These are phyloP conservation scores for Eristalinus aeneus DNA, from an alignment of 2,888 invertebrate species.

Conservation along the genomic window DNA sequence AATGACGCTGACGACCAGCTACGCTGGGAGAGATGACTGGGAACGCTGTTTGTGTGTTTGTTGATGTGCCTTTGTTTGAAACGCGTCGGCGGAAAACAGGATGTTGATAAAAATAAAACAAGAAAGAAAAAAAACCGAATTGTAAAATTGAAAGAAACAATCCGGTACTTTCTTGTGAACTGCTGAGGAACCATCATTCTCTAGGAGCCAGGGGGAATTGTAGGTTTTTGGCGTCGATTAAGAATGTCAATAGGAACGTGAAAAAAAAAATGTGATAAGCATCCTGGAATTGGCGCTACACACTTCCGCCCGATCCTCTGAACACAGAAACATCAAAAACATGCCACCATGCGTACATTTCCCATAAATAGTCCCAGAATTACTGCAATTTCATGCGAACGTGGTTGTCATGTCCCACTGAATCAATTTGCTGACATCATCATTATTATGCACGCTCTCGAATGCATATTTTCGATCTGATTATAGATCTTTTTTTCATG, in stretches of 20 bases:
- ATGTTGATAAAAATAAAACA: slow-evolving; percentile 61
- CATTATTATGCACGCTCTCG: slow-evolving; percentile 15
- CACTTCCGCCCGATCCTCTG: not conserved
- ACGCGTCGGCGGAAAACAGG: slow-evolving; percentile 67
- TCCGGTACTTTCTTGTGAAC: slow-evolving; percentile 61
- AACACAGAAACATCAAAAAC: not conserved
- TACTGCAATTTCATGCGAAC: not conserved
- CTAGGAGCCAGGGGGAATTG: slow-evolving; percentile 25
- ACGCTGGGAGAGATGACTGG: slow-evolving; percentile 45
- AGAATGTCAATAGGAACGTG: slow-evolving; percentile 34
- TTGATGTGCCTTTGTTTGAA: slow-evolving; percentile 64
- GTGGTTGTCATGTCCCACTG: not conserved
- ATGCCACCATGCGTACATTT: not conserved
- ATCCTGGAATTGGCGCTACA: slow-evolving; percentile 37
- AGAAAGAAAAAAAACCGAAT: slow-evolving; percentile 4
- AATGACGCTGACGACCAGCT: slow-evolving; percentile 20
- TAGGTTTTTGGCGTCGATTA: slow-evolving; percentile 2
- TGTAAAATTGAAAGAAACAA: slow-evolving; percentile 30
- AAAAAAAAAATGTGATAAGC: slow-evolving; percentile 22
- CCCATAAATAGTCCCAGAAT: not conserved
- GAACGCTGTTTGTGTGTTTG: slow-evolving; percentile 42
- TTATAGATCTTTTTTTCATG: slow-evolving; percentile 11
- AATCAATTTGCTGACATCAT: slow-evolving; percentile 17
- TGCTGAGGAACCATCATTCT: slow-evolving; percentile 25
- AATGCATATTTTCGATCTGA: slow-evolving; percentile 2